A percentile compares a stretch with the other conserved stretches of the same genome.
Conservation (phyloP, 2,888 invertebrate species). For the Trichopria drosophilae region DNA sequence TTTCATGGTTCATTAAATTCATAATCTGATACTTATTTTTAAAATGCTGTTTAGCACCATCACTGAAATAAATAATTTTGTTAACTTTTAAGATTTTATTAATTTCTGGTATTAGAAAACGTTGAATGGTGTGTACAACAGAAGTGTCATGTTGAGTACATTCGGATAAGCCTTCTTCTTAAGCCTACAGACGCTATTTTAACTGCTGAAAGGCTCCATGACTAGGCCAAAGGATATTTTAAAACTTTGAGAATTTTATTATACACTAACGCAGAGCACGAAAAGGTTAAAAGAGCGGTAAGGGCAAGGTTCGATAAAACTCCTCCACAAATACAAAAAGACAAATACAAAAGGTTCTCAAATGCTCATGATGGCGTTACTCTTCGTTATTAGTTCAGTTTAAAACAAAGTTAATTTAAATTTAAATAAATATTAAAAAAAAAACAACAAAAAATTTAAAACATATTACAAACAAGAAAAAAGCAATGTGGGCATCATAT, state of each 20-base stretch:
- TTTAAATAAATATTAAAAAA: too few relatives aligned
- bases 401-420: too few relatives aligned
- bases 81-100: too few relatives aligned
- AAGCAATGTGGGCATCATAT: too few relatives aligned
- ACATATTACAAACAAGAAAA: too few relatives aligned
- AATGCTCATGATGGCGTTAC: neutral
- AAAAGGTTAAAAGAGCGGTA: neutral
- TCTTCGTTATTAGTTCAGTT: too few relatives aligned
- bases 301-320: neutral
- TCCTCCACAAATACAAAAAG: neutral
- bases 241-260: neutral
- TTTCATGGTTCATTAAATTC: conserved; percentile 1
- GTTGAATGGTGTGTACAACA: conserved; percentile 1
- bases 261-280: conserved; percentile 1
- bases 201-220: neutral
- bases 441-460: too few relatives aligned
- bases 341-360: neutral
- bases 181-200: conserved; percentile 3
- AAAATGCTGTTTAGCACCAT: too few relatives aligned
- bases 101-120: neutral
- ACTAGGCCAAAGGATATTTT: neutral
- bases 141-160: neutral
- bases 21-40: too few relatives aligned
- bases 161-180: neutral
- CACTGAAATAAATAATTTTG: too few relatives aligned